Evolutionary conservation across 1,140 invertebrate genomes (phyloP).

Genomic region (Diorhabda sublineata): DNA sequence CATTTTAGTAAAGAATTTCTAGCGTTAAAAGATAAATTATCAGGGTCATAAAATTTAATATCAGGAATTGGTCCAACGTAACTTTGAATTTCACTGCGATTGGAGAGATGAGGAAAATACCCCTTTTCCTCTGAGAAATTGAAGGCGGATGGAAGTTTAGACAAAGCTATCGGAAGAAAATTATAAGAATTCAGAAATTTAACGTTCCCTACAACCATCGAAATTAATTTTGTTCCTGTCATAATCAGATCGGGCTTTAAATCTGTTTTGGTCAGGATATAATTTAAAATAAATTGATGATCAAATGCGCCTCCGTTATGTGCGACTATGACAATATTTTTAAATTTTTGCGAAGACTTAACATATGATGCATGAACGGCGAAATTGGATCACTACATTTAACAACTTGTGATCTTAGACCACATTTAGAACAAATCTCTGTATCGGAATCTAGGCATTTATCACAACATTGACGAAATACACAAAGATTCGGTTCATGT

Average conservation of each 20-base stretch:
- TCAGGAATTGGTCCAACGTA: conserved; percentile 29
- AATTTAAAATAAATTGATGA: conserved; percentile 12
- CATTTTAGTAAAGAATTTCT: background rate
- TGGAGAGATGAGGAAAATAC: conserved; percentile 35
- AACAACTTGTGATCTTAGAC: background rate
- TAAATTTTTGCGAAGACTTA: background rate
- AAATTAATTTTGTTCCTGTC: background rate
- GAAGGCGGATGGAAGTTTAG: conserved; percentile 20
- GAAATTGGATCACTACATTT: background rate
- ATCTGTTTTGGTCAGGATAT: background rate
- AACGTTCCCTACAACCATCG: too few species aligned
- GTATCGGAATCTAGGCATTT: conserved; percentile 2
- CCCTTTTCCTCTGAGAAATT: conserved; percentile 26
- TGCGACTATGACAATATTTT: background rate
- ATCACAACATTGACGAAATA: too few species aligned
- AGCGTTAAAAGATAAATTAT: background rate
- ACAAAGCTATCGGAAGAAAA: too few species aligned
- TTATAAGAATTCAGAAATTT: too few species aligned
- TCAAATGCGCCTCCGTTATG: conserved; percentile 6
- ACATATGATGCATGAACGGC: background rate
- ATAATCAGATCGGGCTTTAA: conserved; percentile 7
- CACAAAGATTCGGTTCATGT: too few species aligned
- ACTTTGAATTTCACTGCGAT: conserved; percentile 22
- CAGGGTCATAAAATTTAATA: conserved; percentile 23
- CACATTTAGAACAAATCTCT: background rate